Evolutionary conservation across 2,888 invertebrate species (phyloP).

Genomic region (Oxyteleia sp.): DNA sequence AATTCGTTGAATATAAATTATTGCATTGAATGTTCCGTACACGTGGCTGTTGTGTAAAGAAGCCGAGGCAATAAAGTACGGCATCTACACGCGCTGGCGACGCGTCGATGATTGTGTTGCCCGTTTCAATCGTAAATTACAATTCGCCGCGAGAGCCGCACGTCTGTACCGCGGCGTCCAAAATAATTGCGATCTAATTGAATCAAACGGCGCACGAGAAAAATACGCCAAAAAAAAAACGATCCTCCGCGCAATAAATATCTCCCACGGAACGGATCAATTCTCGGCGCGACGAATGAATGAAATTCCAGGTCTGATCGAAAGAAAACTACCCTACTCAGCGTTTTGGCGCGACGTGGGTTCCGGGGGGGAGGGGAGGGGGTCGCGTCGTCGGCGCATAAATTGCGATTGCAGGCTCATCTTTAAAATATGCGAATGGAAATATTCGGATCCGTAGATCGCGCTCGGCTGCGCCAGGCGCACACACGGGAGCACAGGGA

Average conservation of each 20-base stretch:
- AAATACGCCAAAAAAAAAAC: slow-evolving; percentile 30
- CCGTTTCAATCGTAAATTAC: slow-evolving; percentile 30
- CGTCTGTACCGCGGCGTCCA: neutral
- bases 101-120: slow-evolving; percentile 39
- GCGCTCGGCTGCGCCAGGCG: slow-evolving; percentile 75
- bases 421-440: slow-evolving; percentile 86
- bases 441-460: slow-evolving; percentile 82
- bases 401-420: slow-evolving; percentile 85
- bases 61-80: slow-evolving; percentile 24
- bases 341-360: slow-evolving; percentile 61
- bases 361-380: slow-evolving; percentile 60
- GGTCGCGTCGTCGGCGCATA: slow-evolving; percentile 77
- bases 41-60: slow-evolving; percentile 3
- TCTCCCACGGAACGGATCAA: slow-evolving; percentile 41
- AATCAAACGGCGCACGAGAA: slow-evolving; percentile 27
- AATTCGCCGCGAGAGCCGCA: slow-evolving; percentile 1
- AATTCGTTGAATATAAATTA: slow-evolving; percentile 40
- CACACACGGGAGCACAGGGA: slow-evolving; percentile 33
- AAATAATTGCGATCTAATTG: slow-evolving; percentile 30
- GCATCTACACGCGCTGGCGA: neutral
- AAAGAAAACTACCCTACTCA: slow-evolving; percentile 71
- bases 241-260: slow-evolving; percentile 50
- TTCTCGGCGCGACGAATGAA: slow-evolving; percentile 43
- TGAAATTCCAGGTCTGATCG: slow-evolving; percentile 62
- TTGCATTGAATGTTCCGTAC: neutral